Base-by-base conservation (phyloP, 2,888 invertebrate species). In the Pristionchus entomophagus region DNA sequence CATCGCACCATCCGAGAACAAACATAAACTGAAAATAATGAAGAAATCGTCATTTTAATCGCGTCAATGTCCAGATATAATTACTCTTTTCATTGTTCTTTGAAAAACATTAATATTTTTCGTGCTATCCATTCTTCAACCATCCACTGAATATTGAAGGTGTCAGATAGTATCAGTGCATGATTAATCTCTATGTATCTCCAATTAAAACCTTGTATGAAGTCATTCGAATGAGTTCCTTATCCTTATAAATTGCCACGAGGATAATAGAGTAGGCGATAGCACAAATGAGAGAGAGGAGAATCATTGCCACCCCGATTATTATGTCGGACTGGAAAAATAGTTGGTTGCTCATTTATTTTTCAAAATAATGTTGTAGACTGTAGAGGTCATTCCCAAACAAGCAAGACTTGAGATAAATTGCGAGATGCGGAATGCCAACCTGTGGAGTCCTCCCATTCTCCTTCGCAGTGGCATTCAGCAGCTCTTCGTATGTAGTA, bases 141-240 rank as follows among this genome's bases (percentile, higher is more conserved):
- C n/a, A n/a, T n/a, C n/a, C n/a, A n/a, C n/a, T n/a, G n/a, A n/a
- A n/a, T n/a, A n/a, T n/a, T n/a, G n/a, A n/a, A n/a, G n/a, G n/a
- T n/a, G n/a, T n/a, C n/a, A n/a, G n/a, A n/a, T n/a, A n/a, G n/a
- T n/a, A n/a, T n/a, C n/a, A n/a, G n/a, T n/a, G n/a, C n/a, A n/a
- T n/a, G n/a, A n/a, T n/a, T n/a, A n/a, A n/a, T n/a, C n/a, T n/a
- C n/a, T n/a, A n/a, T n/a, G n/a, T n/a, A n/a, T n/a, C n/a, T n/a
- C n/a, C n/a, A n/a, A n/a, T n/a, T n/a, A n/a, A n/a, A 32, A 73
- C 73, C 81, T 90, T 89, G 87, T 91, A 91, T 73, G 91, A 90
- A 12, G 91, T 86, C 87, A 91, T 87, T 49, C 88, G 73, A 17
- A 86, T 85, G 41, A 91, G 84, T 69, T 91, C 91, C 38, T 88